Evolutionary conservation across 2,113 vertebrate species (phyloP), one percentile per base, ranked within the genome.

Genomic region (Rhombomys opimus): DNA sequence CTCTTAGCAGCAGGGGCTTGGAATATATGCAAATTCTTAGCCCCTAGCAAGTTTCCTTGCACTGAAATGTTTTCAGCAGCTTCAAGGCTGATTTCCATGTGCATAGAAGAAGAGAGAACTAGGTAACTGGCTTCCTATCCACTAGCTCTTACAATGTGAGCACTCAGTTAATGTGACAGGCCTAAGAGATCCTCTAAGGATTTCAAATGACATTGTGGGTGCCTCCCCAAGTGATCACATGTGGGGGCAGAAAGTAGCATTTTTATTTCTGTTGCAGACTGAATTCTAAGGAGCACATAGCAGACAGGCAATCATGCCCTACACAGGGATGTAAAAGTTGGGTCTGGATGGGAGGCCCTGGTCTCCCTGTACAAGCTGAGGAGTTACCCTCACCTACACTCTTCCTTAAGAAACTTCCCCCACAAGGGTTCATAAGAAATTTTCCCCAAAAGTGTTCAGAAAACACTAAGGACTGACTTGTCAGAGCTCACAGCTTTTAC

Each of bases 241-340:
- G 0, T 1, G 30, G 35, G 18, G 65, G 12, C 32, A 23, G 46
- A 59, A 92, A 96, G 54, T 18, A 22, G 18, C 2, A 8, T 2
- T 25, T 7, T 12, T 41, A 35, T 22, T 23, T 86, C 41, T 65
- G 75, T 3, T 46, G 23, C 5, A 59, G 2, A 15, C 2, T 7
- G n/a, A 2, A 23, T 27, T 0, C 13, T 12, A 25, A 0, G 1
- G 0, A 67, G 59, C 46, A 22, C 25, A 50, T 9, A 52, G 50
- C 3, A 20, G 30, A n/a, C 0, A 41, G 0, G 0, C 25, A 5
- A 17, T 1, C 15, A 38, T 0, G 17, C 46, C 70, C 75, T 22
- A 1, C 4, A 52, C 1, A 8, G 52, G 67, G 9, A 46, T 67
- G 77, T 17, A 67, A 54, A 57, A 23, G n/a, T 6, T 46, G 5